Evolutionary conservation across 2,797 vertebrate genomes (phyloP), one percentile per base, ranked within the genome.

Genomic region (Gambelia wislizenii): DNA sequence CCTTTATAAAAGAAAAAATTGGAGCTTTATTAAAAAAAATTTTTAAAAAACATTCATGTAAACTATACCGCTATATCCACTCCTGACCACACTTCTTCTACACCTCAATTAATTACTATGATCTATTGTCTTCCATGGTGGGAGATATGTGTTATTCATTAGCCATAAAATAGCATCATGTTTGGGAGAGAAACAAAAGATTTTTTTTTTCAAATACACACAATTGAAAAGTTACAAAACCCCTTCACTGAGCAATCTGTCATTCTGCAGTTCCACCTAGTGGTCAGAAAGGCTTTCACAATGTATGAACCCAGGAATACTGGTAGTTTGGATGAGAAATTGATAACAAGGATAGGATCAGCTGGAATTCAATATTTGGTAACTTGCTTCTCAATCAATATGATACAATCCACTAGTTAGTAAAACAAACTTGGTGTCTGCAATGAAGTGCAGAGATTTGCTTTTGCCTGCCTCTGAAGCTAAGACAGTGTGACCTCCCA

Each of bases 211-310:
- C 9, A 18, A 87, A 84, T 25, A 88, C 39, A 72, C 0, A 33
- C 72, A 87, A 94, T 79, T 90, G 91, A 49, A 86, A 87, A 83
- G 18, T 72, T 92, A 30, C 39, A 69, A 39, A 87, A 92, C 20
- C 54, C 59, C 6, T 78, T 12, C 27, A 81, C 52, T 80, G 44
- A n/a, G 6, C 86, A 54, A 89, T 93, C 91, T 93, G 74, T 79
- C 94, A 92, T 89, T 94, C 89, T 93, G 88, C 91, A 92, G 88
- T 95, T 94, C 91, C 94, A 95, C 72, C 93, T 95, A 93, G 94
- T 0, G 76, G 93, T 86, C 81, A 91, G 89, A 94, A 92, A 92
- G 47, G 3, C 8, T 88, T 91, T 74, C 80, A 30, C 33, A 39
- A 13, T 30, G 70, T 42, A 59, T 16, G 27, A 70, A 42, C 14